Base-by-base conservation (phyloP, 2,888 invertebrate species). In the Microctonus hyperodae region DNA sequence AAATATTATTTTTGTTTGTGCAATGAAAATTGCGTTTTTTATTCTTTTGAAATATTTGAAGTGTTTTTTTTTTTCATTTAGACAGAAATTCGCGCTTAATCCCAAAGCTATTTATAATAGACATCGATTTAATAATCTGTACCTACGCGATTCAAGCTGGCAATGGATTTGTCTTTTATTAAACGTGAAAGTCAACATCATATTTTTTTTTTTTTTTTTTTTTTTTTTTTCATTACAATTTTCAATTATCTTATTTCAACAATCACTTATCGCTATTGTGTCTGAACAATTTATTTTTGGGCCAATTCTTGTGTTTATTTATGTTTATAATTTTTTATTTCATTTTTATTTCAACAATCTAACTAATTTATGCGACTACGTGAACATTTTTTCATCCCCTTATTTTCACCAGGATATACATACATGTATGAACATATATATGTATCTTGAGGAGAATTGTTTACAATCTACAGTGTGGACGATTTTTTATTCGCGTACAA, bases 11-110 rank as follows among this genome's bases (percentile, higher is more conserved):
- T 69, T 55, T 69, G 44, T 55, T 63, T 68, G 31, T 65, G 64
- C 16, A 56, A 56, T 64, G 62, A 70, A 76, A 75, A 61, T 35
- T 67, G 64, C 33, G n/a, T n/a, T n/a, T 70, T 37, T 37, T 37
- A 37, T 37, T 37, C 75, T 77, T 79, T 72, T 73, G 74, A 74
- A 74, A 76, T 78, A 77, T 69, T 78, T 72, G 77, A 77, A 77
- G 77, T 76, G 72, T 76, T 69, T 58, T 62, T 63, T 20, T 55
- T 37, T 57, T 48, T 28, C 20, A 20, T 23, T 37, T 61, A 20
- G 22, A 37, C 37, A 20, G 31, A 25, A 51, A 28, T 23, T 51
- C 51, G 51, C 51, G 51, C 28, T 51, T 13, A 51, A 51, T 51
- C 56, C 33, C 31, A 56, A 56, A 56, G 56, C 35, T 37, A 57